Evolutionary conservation across 2,113 vertebrate species (phyloP).

Genomic region (Myotis brandtii): DNA sequence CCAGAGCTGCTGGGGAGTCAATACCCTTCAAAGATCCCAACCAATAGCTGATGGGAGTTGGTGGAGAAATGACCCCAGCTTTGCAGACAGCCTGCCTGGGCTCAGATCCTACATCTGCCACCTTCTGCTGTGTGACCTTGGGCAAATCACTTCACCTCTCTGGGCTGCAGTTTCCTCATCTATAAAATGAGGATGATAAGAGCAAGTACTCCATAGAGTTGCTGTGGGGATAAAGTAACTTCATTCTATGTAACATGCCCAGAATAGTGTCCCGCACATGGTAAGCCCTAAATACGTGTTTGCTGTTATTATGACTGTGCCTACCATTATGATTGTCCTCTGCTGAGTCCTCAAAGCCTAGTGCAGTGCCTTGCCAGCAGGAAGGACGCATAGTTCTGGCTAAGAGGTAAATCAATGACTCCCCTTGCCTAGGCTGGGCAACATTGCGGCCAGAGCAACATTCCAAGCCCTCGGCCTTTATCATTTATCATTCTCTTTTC

Average conservation of each 20-base stretch:
- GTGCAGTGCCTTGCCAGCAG: neutral
- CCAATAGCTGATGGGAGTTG: neutral
- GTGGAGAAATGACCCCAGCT: neutral
- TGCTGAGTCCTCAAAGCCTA: neutral
- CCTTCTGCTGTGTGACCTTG: neutral
- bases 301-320: neutral
- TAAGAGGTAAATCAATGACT: neutral
- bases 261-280: neutral
- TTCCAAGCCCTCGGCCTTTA: fast-evolving
- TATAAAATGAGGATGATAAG: neutral
- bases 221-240: neutral
- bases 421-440: neutral
- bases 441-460: neutral
- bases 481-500: neutral
- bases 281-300: neutral
- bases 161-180: neutral
- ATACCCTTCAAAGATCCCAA: neutral
- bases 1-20: neutral
- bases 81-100: neutral
- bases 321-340: neutral
- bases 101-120: neutral
- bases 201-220: neutral
- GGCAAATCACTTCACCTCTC: neutral
- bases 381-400: neutral
- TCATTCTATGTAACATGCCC: neutral